These are phyloP conservation scores for Orchesella flavescens DNA, from an alignment of 2,888 invertebrate species.

Conservation along the genomic window DNA sequence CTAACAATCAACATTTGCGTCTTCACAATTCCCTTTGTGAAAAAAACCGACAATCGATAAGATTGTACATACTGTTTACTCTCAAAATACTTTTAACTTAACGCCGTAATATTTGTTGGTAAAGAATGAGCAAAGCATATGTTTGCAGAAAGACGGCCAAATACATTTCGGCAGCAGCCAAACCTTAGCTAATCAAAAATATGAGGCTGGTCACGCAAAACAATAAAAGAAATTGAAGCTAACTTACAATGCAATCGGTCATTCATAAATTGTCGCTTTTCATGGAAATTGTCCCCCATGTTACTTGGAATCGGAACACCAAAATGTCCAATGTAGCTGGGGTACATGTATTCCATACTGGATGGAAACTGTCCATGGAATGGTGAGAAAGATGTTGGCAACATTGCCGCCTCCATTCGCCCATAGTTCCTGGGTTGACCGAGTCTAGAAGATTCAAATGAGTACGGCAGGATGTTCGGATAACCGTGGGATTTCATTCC, in stretches of 20 bases:
- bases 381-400: neutral
- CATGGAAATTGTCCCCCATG: neutral
- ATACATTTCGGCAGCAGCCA: too few species aligned
- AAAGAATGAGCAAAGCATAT: neutral
- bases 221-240: neutral
- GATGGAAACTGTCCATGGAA: conserved; percentile 6
- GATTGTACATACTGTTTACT: neutral
- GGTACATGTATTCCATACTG: conserved; percentile 27
- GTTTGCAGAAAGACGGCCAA: too few species aligned
- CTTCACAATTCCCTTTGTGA: neutral
- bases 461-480: neutral
- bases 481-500: neutral
- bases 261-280: conserved; percentile 15
- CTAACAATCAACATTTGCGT: neutral
- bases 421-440: neutral
- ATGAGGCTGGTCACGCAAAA: neutral
- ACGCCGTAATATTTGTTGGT: neutral
- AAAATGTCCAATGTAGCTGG: conserved; percentile 16
- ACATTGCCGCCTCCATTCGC: neutral
- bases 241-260: conserved; percentile 45
- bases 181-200: too few species aligned
- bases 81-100: neutral
- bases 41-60: neutral
- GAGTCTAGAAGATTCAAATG: conserved; percentile 5
- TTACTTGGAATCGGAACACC: neutral